A percentile compares a stretch with the other conserved stretches of the same genome.
phyloP scores from a whole-genome alignment of 2,797 vertebrate genomes.

The Lagorchestes hirsutus region DNA sequence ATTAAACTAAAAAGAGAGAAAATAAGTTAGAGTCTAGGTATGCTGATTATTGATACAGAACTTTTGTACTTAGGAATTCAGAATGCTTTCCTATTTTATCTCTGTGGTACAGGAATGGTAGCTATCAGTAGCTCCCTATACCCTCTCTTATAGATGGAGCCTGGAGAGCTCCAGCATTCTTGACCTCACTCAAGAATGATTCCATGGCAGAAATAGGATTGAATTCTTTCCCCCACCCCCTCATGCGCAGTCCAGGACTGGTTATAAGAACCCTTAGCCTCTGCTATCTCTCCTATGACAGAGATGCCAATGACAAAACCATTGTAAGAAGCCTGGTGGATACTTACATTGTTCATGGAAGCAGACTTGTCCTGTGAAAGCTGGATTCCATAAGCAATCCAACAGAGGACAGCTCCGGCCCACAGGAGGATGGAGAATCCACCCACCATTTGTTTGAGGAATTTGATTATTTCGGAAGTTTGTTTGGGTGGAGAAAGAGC shows the following conservation, averaged over 20 bases:
- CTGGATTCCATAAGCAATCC: constrained; percentile 88
- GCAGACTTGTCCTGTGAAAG: constrained; percentile 63
- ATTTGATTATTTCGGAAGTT: constrained; percentile 87
- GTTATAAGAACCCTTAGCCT: too few species aligned
- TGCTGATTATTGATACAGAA: not conserved
- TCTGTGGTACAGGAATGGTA: not conserved
- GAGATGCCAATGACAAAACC: not conserved
- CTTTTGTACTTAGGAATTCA: not conserved
- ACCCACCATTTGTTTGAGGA: constrained; percentile 88
- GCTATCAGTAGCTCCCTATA: not conserved
- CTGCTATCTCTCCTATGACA: not conserved
- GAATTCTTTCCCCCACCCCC: not conserved
- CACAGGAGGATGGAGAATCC: constrained; percentile 89
- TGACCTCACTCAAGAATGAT: not conserved
- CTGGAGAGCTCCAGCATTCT: not conserved
- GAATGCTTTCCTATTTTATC: not conserved
- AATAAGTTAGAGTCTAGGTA: constrained; percentile 3
- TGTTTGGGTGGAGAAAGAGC: constrained; percentile 87
- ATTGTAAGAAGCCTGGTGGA: not conserved
- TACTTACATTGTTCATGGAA: constrained; percentile 85
- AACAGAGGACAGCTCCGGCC: constrained; percentile 87
- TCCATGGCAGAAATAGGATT: not conserved
- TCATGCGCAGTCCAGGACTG: not conserved
- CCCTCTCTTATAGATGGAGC: not conserved
- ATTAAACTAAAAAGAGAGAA: not conserved